Percentiles rank a stretch among this genome's conserved stretches.
Conservation (phyloP, 2,888 invertebrate genomes). For the Masnerella sp. region DNA sequence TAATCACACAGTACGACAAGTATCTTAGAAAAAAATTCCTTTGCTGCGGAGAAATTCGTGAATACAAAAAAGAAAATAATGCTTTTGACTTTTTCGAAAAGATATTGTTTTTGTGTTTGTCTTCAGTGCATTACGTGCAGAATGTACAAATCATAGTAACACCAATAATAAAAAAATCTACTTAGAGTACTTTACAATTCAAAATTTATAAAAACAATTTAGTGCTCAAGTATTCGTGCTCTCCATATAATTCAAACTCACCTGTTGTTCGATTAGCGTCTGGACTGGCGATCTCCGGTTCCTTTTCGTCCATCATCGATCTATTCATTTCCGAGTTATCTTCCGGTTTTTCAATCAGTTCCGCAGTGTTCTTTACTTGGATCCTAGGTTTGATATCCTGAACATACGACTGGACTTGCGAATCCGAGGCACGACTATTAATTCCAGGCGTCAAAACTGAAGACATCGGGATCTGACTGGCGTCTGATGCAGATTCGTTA, state of each 20-base stretch:
- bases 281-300: constrained; percentile 69
- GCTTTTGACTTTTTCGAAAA: background rate
- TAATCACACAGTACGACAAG: no score
- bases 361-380: constrained; percentile 75
- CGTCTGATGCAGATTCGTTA: constrained; percentile 64
- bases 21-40: constrained; percentile 47
- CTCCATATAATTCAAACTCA: constrained; percentile 65
- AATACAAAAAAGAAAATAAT: background rate
- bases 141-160: constrained; percentile 58
- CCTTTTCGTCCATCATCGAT: constrained; percentile 71
- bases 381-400: constrained; percentile 73
- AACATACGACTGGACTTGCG: constrained; percentile 47
- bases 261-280: constrained; percentile 75
- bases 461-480: no score
- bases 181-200: constrained; percentile 22
- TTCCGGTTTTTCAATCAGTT: constrained; percentile 73
- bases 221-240: constrained; percentile 60
- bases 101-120: no score
- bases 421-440: constrained; percentile 63
- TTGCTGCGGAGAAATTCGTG: constrained; percentile 46
- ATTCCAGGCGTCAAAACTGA: constrained; percentile 54
- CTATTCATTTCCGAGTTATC: constrained; percentile 66
- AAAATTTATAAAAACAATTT: constrained; percentile 5
- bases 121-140: constrained; percentile 68
- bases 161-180: no score